A percentile compares a stretch with the other conserved stretches of the same genome.
These are phyloP conservation scores for Cactoblastis cactorum DNA, from an alignment of 2,888 invertebrate genomes.

Conservation along the genomic window DNA sequence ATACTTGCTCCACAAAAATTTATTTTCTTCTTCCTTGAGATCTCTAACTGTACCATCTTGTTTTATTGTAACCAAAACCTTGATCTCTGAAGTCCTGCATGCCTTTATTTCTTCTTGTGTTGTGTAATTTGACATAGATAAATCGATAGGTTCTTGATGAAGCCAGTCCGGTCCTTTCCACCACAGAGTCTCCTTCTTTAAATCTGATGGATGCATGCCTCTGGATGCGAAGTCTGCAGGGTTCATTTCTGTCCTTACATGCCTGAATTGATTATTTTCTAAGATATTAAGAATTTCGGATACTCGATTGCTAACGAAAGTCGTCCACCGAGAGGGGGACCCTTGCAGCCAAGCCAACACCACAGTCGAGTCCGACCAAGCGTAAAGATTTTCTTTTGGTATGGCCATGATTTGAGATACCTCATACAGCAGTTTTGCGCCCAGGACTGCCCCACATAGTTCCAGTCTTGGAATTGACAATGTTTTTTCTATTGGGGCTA, in stretches of 20 bases:
- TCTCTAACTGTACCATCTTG: too few species aligned
- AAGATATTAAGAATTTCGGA: conserved; percentile 12
- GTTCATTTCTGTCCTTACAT: conserved; percentile 10
- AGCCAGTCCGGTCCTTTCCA: too few species aligned
- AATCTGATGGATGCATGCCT: not conserved
- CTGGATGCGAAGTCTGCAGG: conserved; percentile 16
- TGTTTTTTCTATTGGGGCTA: not conserved
- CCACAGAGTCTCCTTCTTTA: too few species aligned
- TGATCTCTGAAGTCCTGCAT: too few species aligned
- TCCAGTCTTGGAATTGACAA: not conserved
- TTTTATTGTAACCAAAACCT: too few species aligned
- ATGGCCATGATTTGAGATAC: not conserved
- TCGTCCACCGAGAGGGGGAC: conserved; percentile 9
- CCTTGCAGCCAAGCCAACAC: conserved; percentile 21
- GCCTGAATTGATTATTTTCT: conserved; percentile 7
- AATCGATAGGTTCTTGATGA: too few species aligned
- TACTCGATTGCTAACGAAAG: conserved; percentile 5
- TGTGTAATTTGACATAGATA: too few species aligned
- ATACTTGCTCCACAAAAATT: too few species aligned
- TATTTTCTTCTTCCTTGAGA: too few species aligned
- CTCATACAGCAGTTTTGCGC: not conserved
- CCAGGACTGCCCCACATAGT: not conserved
- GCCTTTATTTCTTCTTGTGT: too few species aligned
- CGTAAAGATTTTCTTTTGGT: not conserved
- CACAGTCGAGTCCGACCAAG: not conserved